These are phyloP conservation scores for Phyto melanocephala DNA, from an alignment of 2,888 invertebrate genomes.

Conservation along the genomic window DNA sequence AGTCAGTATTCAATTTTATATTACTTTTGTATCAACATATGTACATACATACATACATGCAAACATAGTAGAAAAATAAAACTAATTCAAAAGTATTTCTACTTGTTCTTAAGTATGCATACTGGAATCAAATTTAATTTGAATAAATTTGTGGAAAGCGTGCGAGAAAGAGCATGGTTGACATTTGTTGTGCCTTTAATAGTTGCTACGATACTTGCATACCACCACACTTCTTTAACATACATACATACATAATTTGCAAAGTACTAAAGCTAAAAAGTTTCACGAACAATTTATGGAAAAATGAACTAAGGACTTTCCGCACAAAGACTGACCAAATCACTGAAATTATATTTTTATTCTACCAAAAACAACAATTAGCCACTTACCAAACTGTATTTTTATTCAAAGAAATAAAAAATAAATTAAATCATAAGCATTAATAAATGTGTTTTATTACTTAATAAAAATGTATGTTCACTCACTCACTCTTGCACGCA, in stretches of 20 bases:
- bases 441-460: background rate
- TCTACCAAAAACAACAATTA: background rate
- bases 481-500: too few species aligned
- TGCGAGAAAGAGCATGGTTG: slow-evolving; percentile 64
- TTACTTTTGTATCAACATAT: too few species aligned
- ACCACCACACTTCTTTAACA: slow-evolving; percentile 9
- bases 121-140: slow-evolving; percentile 65
- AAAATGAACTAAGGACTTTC: background rate
- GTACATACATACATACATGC: too few species aligned
- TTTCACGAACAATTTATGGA: background rate
- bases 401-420: too few species aligned
- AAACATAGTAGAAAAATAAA: background rate
- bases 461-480: too few species aligned
- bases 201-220: slow-evolving; percentile 69
- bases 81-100: background rate
- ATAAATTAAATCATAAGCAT: background rate
- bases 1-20: background rate
- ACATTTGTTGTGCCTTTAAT: slow-evolving; percentile 49
- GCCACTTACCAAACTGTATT: too few species aligned
- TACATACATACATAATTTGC: background rate
- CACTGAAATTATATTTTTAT: slow-evolving; percentile 2
- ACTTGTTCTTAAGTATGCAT: background rate
- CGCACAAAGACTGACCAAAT: background rate
- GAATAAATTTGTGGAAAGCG: slow-evolving; percentile 72
- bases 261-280: background rate